Evolutionary conservation across 2,888 invertebrate species (phyloP), one percentile per base, ranked within the genome.

Genomic region (Aproaerema taeniolella): DNA sequence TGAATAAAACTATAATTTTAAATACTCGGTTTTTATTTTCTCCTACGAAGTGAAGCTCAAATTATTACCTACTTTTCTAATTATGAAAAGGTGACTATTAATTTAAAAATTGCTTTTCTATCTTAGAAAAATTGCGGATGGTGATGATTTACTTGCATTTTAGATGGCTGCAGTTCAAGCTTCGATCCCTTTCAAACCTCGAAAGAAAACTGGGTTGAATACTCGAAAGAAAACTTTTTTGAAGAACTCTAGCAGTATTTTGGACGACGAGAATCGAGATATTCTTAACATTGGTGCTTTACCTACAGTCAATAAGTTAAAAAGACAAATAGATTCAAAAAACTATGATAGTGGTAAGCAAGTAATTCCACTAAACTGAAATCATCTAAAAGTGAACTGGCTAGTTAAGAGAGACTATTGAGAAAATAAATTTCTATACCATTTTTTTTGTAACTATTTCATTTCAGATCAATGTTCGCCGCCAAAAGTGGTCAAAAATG

Each of bases 141-240:
- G 8, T 8, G 4, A 20, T 6, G 8, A 6, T 20, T 6, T 20
- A 20, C 14, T n/a, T 16, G 28, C 31, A 38, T 67, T 69, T 51
- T 62, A 82, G 77, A 87, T 86, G 86, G 69, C 85, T 38, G 61
- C 74, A 16, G 53, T 80, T 10, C 89, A 89, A 61, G 70, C 76
- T 24, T 76, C 71, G 1, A 82, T 89, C 42, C 75, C 85, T 6
- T 89, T 89, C 49, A 80, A 72, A 49, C 64, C 79, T 15, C 75
- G 87, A 8, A 89, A 89, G 52, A 87, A 75, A 45, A 66, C 75
- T n/a, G 2, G 5, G 3, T 7, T 38, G 14, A 28, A 30, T 2
- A 57, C 61, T 45, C 41, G 63, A 17, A 55, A 51, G 32, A 51
- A 47, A 31, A 62, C 55, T 20, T 20, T 6, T 6, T 20, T 20